Evolutionary conservation across 2,797 vertebrate genomes (phyloP).

Genomic region (Chelon labrosus): DNA sequence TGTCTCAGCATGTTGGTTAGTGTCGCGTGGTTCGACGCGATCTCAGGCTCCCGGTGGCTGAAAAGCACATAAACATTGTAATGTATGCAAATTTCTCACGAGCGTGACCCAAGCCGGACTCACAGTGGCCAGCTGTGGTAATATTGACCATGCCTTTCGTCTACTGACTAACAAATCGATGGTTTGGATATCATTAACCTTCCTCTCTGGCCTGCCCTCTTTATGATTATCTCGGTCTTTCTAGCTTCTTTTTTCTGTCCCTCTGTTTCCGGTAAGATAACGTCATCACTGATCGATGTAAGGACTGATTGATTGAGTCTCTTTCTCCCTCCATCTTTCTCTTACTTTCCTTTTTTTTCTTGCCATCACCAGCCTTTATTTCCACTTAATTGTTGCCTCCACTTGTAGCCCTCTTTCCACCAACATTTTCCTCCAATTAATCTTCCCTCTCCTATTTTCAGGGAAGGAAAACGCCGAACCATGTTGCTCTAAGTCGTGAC

Average conservation of each 20-base stretch:
- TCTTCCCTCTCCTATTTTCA: conserved; percentile 34
- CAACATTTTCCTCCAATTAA: conserved; percentile 29
- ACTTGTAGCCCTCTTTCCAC: conserved; percentile 14
- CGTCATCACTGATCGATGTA: conserved; percentile 65
- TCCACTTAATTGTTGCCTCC: conserved; percentile 17
- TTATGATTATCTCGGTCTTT: conserved; percentile 59
- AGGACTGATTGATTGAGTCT: conserved; percentile 57
- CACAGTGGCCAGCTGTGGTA: conserved; percentile 46
- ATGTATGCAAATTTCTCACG: conserved; percentile 33
- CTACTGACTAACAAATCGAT: conserved; percentile 68
- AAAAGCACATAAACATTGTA: conserved; percentile 40
- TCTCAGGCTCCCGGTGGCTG: conserved; percentile 29
- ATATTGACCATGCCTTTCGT: conserved; percentile 67
- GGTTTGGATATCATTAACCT: conserved; percentile 69
- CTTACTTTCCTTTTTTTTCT: background rate
- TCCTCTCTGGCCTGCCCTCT: conserved; percentile 34
- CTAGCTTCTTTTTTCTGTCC: conserved; percentile 31
- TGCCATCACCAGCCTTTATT: background rate
- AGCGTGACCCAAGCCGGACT: conserved; percentile 17
- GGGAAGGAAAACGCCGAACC: conserved; percentile 67
- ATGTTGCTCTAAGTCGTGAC: conserved; percentile 77
- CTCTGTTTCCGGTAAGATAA: conserved; percentile 58
- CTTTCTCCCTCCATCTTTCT: conserved; percentile 30
- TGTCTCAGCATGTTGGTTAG: conserved; percentile 20
- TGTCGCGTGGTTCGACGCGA: conserved; percentile 49